Percentiles rank a stretch among this genome's conserved stretches.
These are phyloP conservation scores for Magallana gigas DNA, from an alignment of 1,140 invertebrate species.

Conservation along the genomic window DNA sequence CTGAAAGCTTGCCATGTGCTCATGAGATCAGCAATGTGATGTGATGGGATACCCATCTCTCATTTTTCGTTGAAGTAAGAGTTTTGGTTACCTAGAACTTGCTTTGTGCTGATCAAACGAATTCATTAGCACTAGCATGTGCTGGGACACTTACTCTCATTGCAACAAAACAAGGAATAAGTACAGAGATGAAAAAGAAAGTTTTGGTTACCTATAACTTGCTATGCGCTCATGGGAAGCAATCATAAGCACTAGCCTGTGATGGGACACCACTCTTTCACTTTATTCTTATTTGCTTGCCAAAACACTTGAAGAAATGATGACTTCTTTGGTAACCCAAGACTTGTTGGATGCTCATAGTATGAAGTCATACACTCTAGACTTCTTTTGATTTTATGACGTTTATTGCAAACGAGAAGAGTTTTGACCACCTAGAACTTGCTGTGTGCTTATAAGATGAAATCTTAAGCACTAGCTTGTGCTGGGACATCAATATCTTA, in stretches of 20 bases:
- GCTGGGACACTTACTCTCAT: background rate
- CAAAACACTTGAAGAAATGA: too few species aligned
- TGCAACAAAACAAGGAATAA: too few species aligned
- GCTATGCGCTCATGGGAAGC: background rate
- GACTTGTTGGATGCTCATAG: background rate
- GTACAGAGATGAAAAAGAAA: too few species aligned
- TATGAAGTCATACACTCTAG: background rate
- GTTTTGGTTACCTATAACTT: background rate
- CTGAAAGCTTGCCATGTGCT: too few species aligned
- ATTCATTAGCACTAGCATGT: background rate
- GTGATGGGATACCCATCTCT: too few species aligned
- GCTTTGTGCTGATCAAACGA: too few species aligned
- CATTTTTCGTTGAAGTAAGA: background rate
- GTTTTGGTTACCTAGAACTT: too few species aligned
- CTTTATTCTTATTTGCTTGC: too few species aligned
- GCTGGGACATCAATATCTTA: background rate
- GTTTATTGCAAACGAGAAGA: background rate
- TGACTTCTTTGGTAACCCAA: background rate
- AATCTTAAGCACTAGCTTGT: background rate
- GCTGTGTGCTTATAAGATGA: background rate
- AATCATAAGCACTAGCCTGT: constrained; percentile 7
- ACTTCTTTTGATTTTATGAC: background rate
- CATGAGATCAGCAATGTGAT: background rate
- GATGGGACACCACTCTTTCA: background rate
- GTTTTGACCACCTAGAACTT: background rate